Evolutionary conservation across 2,797 vertebrate species (phyloP).

Genomic region (Florisuga fusca): DNA sequence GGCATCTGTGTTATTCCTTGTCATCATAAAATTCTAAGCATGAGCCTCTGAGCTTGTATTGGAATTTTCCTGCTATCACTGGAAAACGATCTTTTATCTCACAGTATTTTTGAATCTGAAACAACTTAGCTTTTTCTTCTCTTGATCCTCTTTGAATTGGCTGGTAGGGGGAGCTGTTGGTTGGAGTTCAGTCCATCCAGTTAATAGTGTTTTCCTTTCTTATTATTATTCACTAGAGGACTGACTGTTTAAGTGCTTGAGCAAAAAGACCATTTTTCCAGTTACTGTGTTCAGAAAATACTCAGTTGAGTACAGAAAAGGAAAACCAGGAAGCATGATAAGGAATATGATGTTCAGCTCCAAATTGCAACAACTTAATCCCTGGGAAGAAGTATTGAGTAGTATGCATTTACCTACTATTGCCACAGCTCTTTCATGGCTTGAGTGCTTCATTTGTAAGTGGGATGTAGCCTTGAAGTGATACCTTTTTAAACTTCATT

Average conservation of each 20-base stretch:
- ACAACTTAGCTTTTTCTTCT: background rate
- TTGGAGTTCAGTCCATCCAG: constrained; percentile 6
- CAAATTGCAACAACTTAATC: background rate
- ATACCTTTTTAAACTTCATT: constrained; percentile 34
- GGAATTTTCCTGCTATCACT: background rate
- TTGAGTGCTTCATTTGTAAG: constrained; percentile 14
- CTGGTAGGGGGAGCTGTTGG: constrained; percentile 64
- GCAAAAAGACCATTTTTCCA: background rate
- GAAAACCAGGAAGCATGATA: constrained; percentile 15
- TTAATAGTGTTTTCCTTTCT: constrained; percentile 40
- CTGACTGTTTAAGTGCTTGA: constrained; percentile 50
- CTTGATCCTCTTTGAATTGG: background rate
- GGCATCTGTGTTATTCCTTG: background rate
- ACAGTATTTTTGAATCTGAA: background rate
- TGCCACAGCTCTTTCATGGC: background rate
- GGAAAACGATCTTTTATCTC: background rate
- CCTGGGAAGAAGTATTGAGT: background rate
- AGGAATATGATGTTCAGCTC: constrained; percentile 8
- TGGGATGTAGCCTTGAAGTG: constrained; percentile 7
- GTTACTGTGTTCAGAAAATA: constrained; percentile 45
- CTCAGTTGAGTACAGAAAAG: constrained; percentile 30
- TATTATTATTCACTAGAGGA: constrained; percentile 53
- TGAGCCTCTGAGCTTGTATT: background rate
- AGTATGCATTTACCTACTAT: background rate
- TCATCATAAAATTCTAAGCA: background rate